These are phyloP conservation scores for Phenganax subtilis DNA, from an alignment of 92 coral and sea anemone genomes.

Conservation along the genomic window DNA sequence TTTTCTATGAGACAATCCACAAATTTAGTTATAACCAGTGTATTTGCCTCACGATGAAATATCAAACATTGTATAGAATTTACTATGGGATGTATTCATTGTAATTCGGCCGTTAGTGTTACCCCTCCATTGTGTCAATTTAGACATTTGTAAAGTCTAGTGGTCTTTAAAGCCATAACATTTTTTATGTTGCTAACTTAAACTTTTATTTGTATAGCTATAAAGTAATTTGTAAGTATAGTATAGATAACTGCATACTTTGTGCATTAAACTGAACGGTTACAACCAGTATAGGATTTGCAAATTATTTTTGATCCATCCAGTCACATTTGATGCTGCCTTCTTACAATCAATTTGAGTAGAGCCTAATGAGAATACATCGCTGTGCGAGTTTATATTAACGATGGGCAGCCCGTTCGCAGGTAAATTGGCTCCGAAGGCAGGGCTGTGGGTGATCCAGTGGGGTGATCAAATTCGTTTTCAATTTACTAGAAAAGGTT, in stretches of 20 bases:
- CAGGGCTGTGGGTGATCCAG: too few species aligned
- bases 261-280: neutral
- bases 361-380: neutral
- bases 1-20: neutral
- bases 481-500: neutral
- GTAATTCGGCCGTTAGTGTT: neutral
- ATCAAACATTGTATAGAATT: neutral
- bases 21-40: neutral
- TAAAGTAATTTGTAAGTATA: neutral
- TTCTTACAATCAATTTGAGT: neutral
- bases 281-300: neutral
- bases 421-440: too few species aligned
- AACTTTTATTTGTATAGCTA: conserved; percentile 1
- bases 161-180: neutral
- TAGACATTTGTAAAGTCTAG: neutral
- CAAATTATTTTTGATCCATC: neutral
- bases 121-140: neutral
- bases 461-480: too few species aligned
- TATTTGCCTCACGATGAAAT: neutral
- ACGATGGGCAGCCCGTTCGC: too few species aligned
- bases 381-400: too few species aligned
- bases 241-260: neutral
- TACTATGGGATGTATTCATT: neutral
- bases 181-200: conserved; percentile 1
- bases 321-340: neutral